Base-by-base conservation (phyloP, 2,797 vertebrate genomes). In the Hoplostethus atlanticus region DNA sequence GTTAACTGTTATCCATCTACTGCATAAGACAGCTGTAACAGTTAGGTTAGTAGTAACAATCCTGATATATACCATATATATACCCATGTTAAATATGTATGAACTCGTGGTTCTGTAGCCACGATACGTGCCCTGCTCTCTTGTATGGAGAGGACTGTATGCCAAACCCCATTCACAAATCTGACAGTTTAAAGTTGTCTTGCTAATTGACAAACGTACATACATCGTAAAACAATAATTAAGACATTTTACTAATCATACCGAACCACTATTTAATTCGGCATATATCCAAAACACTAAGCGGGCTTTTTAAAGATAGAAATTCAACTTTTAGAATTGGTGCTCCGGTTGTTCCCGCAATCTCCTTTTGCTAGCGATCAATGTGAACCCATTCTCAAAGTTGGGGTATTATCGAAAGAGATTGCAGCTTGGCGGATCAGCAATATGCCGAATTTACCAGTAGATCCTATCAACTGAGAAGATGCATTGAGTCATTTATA, bases 321-420 rank as follows among this genome's bases (percentile, higher is more conserved):
- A 65, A 38, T 38, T 5, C 0, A 3, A 63, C n/a, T 42, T 51
- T 25, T 34, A 34, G 34, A 34, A 4, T 5, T 34, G 34, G 4
- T 34, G 2, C 34, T 4, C 34, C 34, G 4, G 34, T 34, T 34
- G 6, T 34, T 34, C 34, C 34, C 4, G 34, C 2, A 31, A 2
- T 0, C 1, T 3, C 0, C 12, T 75, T 51, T 7, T 25, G 16
- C 15, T 5, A 5, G 11, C 1, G 0, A 60, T 6, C 28, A 8
- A 4, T 3, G 38, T 11, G 5, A 61, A 47, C 4, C 7, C 30
- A 62, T 6, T 57, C 25, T 30, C 55, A 68, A 44, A 71, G 65
- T 64, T 67, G 0, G 42, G 81, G 69, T 79, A 66, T 80, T 89
- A 84, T 82, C 84, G 54, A 83, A 86, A 85, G 52, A n/a, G 16